Percentiles rank a stretch among this genome's conserved stretches.
These are phyloP conservation scores for Pentalonia nigronervosa DNA, from an alignment of 1,140 invertebrate species.

Conservation along the genomic window DNA sequence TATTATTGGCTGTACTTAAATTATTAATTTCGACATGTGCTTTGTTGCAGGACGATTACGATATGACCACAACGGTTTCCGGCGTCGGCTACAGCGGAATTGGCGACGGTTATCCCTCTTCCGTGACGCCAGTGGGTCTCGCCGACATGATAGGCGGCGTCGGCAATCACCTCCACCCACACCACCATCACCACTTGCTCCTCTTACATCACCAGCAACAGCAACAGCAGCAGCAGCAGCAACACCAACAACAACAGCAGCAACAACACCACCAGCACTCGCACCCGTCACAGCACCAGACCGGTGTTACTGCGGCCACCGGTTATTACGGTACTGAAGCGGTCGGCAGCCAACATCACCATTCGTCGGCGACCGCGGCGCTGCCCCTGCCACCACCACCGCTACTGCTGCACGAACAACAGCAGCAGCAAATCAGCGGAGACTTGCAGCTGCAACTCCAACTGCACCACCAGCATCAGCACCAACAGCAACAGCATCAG, in stretches of 20 bases:
- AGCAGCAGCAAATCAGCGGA: constrained; percentile 22
- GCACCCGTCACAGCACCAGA: neutral
- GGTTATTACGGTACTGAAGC: neutral
- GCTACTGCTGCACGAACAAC: constrained; percentile 30
- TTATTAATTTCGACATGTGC: neutral
- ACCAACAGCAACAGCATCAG: constrained; percentile 40
- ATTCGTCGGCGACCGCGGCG: neutral
- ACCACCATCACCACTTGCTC: constrained; percentile 50
- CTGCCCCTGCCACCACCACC: neutral
- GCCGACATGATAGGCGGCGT: constrained; percentile 5
- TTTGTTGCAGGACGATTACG: constrained; percentile 15
- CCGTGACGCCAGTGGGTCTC: constrained; percentile 34
- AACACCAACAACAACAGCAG: neutral
- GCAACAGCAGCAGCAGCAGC: constrained; percentile 38
- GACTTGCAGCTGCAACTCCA: constrained; percentile 1
- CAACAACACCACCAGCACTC: neutral
- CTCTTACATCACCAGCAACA: constrained; percentile 44
- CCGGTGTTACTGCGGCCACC: neutral
- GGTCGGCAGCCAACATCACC: constrained; percentile 17
- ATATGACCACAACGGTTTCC: constrained; percentile 50
- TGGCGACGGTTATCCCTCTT: constrained; percentile 40
- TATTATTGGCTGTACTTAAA: neutral
- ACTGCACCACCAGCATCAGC: constrained; percentile 4
- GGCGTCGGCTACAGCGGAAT: constrained; percentile 33
- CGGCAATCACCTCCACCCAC: constrained; percentile 26